Evolutionary conservation across 2,113 vertebrate species (phyloP).

Genomic region (Elgaria multicarinata): DNA sequence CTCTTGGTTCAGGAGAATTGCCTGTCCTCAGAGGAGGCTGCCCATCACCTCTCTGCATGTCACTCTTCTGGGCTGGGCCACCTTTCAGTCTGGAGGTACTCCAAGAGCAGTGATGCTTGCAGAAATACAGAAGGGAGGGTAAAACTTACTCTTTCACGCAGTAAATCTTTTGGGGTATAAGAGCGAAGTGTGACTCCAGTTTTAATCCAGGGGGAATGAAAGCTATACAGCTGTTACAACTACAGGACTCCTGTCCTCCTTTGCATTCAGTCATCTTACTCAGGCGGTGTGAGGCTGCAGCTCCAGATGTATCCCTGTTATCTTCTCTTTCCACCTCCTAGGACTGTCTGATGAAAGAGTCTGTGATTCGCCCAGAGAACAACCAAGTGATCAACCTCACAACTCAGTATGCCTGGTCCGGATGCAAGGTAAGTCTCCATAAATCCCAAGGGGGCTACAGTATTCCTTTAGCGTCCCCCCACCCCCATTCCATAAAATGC

Average conservation of each 20-base stretch:
- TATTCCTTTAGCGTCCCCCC: too few relatives aligned
- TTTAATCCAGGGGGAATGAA: background rate
- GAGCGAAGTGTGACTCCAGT: background rate
- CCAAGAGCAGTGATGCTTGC: background rate
- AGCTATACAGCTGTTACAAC: too few relatives aligned
- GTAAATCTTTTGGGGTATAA: background rate
- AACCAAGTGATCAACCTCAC: slow-evolving; percentile 96
- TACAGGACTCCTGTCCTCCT: background rate
- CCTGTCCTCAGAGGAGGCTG: too few relatives aligned
- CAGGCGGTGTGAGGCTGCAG: background rate
- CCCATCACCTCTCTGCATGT: background rate
- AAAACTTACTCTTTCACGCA: background rate
- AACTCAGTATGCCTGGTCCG: slow-evolving; percentile 92
- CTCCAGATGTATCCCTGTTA: background rate
- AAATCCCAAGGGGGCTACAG: background rate
- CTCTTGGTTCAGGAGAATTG: background rate
- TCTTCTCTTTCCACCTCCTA: slow-evolving; percentile 51
- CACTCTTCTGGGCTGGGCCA: background rate
- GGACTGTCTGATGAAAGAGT: slow-evolving; percentile 92
- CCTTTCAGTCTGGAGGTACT: background rate
- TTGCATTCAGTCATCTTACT: background rate
- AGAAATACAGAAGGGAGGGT: background rate
- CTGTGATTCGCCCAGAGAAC: slow-evolving; percentile 90
- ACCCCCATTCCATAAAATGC: too few relatives aligned
- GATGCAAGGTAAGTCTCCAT: slow-evolving; percentile 83